phyloP scores from a whole-genome alignment of 2,888 invertebrate species.

The Drosophila suboccidentalis region DNA sequence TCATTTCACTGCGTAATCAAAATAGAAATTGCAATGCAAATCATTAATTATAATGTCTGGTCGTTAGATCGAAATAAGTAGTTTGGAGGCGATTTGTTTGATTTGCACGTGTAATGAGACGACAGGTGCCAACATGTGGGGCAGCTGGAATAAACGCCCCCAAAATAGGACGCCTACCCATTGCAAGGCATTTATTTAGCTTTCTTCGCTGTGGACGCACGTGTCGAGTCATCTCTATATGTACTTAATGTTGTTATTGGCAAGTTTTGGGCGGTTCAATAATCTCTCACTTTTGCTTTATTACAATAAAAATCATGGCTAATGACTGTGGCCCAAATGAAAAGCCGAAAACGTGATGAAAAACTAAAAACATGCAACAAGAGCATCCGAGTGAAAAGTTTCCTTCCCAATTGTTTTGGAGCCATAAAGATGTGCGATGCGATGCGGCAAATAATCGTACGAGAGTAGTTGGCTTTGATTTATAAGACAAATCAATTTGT shows the following conservation, averaged over 20 bases:
- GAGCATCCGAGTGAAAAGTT: conserved; percentile 17
- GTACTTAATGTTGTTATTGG: conserved; percentile 22
- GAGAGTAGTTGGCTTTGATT: conserved; percentile 45
- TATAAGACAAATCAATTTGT: conserved; percentile 72
- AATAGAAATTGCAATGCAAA: conserved; percentile 22
- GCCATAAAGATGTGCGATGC: conserved; percentile 21
- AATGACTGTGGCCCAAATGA: conserved; percentile 60
- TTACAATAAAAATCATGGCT: conserved; percentile 58
- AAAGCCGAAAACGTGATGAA: conserved; percentile 63
- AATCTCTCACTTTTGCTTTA: conserved; percentile 62
- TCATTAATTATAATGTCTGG: conserved; percentile 58
- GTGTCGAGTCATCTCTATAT: conserved; percentile 38
- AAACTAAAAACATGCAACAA: conserved; percentile 59
- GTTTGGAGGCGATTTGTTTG: conserved; percentile 34
- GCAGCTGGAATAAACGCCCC: conserved; percentile 11
- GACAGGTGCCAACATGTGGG: conserved; percentile 46
- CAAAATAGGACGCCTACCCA: conserved; percentile 3
- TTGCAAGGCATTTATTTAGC: conserved; percentile 9
- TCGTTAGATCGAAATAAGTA: conserved; percentile 22
- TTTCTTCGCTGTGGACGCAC: conserved; percentile 31
- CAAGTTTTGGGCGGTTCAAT: conserved; percentile 54
- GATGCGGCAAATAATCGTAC: conserved; percentile 22
- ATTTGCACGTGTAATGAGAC: conserved; percentile 58
- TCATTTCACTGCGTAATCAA: conserved; percentile 26
- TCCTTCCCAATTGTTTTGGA: background rate